Percentiles rank a stretch among this genome's conserved stretches.
Evolutionary conservation across 2,888 invertebrate genomes (phyloP).

Genomic region (Neoascia interrupta): DNA sequence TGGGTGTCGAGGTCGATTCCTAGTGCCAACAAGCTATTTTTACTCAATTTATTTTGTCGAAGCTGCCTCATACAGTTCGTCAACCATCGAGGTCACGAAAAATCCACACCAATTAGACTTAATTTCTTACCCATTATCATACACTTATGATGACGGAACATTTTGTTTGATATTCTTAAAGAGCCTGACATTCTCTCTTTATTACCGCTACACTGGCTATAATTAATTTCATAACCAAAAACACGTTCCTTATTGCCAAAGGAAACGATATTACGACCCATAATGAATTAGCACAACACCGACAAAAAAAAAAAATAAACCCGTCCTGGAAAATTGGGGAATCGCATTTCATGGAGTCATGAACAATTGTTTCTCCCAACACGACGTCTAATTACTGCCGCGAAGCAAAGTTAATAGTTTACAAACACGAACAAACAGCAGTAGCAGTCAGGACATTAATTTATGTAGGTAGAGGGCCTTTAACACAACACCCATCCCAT

Average conservation of each 20-base stretch:
- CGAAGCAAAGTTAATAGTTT: constrained; percentile 33
- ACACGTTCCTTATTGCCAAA: constrained; percentile 57
- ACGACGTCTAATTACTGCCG: constrained; percentile 58
- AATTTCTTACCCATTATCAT: constrained; percentile 59
- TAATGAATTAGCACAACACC: constrained; percentile 49
- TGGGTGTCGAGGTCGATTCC: no score
- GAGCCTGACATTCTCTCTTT: constrained; percentile 37
- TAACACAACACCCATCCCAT: neutral
- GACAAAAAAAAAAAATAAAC: neutral
- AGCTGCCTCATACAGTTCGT: no score
- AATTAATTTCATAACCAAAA: constrained; percentile 62
- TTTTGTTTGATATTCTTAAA: constrained; percentile 52
- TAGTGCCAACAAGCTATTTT: neutral
- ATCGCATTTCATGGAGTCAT: constrained; percentile 62
- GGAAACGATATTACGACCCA: constrained; percentile 37
- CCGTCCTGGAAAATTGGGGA: constrained; percentile 42
- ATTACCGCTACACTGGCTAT: constrained; percentile 41
- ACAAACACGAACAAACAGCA: constrained; percentile 39
- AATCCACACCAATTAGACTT: constrained; percentile 55
- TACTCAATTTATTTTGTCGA: no score
- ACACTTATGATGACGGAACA: constrained; percentile 53
- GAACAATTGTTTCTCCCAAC: constrained; percentile 62
- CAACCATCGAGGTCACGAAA: constrained; percentile 18
- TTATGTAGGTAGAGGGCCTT: constrained; percentile 18
- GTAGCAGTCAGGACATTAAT: no score